A percentile compares a stretch with the other conserved stretches of the same genome.
phyloP scores from a whole-genome alignment of 2,797 vertebrate genomes.

The Tiaroga cobitis region DNA sequence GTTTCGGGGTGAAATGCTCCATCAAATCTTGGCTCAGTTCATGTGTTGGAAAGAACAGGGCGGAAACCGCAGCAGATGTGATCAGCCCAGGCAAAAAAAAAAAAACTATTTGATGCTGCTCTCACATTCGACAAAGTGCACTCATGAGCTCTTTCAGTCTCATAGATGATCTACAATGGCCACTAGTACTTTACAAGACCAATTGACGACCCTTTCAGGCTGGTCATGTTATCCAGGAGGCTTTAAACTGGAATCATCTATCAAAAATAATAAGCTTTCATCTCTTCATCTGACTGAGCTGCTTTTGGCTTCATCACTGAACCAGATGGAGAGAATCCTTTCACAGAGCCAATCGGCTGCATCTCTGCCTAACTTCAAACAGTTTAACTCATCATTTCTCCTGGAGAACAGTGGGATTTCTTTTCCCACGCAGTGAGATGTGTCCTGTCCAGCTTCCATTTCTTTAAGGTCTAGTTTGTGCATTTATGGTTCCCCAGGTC shows the following conservation, averaged over 20 bases:
- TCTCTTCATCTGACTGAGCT: conserved; percentile 45
- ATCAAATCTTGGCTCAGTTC: conserved; percentile 45
- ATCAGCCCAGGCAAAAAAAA: conserved; percentile 21
- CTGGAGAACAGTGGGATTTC: conserved; percentile 29
- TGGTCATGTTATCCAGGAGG: conserved; percentile 25
- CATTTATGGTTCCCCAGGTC: not conserved
- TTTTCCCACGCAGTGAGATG: conserved; percentile 31
- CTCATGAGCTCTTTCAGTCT: conserved; percentile 27
- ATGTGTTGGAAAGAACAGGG: conserved; percentile 50
- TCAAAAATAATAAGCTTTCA: conserved; percentile 51
- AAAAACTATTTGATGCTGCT: not conserved
- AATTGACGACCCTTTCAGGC: conserved; percentile 28
- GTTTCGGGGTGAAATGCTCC: conserved; percentile 21
- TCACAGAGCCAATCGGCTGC: conserved; percentile 29
- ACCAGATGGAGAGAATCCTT: conserved; percentile 49
- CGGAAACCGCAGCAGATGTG: conserved; percentile 38
- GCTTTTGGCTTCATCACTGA: conserved; percentile 36
- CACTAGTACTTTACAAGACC: conserved; percentile 37
- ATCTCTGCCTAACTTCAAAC: conserved; percentile 38
- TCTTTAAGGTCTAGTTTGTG: conserved; percentile 29
- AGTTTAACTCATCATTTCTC: conserved; percentile 30
- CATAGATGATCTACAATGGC: conserved; percentile 11
- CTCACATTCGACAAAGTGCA: conserved; percentile 14
- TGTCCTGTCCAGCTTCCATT: conserved; percentile 29
- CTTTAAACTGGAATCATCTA: conserved; percentile 41